Conservation (phyloP, 2,113 vertebrate species). For the Podocnemis expansa region DNA sequence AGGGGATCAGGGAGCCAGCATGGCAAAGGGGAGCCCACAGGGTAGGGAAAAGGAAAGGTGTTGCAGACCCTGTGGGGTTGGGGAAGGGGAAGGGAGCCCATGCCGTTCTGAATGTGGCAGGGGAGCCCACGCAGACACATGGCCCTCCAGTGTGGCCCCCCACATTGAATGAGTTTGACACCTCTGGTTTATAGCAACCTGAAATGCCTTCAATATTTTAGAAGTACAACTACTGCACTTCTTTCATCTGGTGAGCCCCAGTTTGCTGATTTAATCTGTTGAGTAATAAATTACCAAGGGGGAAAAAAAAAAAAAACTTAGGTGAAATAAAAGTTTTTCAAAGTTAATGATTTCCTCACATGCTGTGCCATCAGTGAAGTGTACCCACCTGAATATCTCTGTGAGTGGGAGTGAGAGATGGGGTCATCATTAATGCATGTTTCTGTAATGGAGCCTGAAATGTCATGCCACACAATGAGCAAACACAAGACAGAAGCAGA, state of each 20-base stretch:
- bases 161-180: too few species aligned
- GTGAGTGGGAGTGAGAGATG: background rate
- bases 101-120: too few species aligned
- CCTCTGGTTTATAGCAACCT: background rate
- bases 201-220: background rate
- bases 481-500: background rate
- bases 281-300: constrained; percentile 2
- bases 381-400: constrained; percentile 35
- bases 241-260: background rate
- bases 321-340: constrained; percentile 19
- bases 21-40: too few species aligned
- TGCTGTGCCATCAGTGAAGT: constrained; percentile 25
- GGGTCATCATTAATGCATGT: constrained; percentile 23
- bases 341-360: constrained; percentile 19
- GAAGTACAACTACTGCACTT: fast-evolving
- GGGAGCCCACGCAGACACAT: too few species aligned
- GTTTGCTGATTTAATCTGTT: background rate
- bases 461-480: background rate
- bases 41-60: too few species aligned
- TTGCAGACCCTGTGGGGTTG: too few species aligned
- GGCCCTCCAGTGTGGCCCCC: too few species aligned
- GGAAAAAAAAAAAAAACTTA: background rate
- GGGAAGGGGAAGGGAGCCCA: too few species aligned
- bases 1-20: too few species aligned
- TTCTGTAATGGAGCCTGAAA: constrained; percentile 53